A percentile compares a stretch with the other conserved stretches of the same genome.
These are phyloP conservation scores for Unio pictorum DNA, from an alignment of 2,888 invertebrate genomes.

Conservation along the genomic window DNA sequence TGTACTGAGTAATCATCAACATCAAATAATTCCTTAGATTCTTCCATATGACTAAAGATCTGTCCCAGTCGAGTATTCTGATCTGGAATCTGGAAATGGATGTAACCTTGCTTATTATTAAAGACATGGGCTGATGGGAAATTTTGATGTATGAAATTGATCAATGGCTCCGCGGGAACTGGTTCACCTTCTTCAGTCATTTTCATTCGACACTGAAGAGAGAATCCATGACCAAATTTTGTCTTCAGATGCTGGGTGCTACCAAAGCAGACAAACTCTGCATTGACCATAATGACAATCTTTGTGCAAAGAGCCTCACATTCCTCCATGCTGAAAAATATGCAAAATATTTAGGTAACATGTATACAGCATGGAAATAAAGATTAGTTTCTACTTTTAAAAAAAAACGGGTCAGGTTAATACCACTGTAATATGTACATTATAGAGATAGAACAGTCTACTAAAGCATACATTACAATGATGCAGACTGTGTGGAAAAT, in stretches of 20 bases:
- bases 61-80: slow-evolving; percentile 61
- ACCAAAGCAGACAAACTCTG: slow-evolving; percentile 82
- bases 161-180: slow-evolving; percentile 41
- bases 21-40: slow-evolving; percentile 47
- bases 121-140: slow-evolving; percentile 78
- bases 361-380: too few relatives aligned
- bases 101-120: slow-evolving; percentile 79
- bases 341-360: neutral
- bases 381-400: too few relatives aligned
- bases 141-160: slow-evolving; percentile 72
- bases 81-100: slow-evolving; percentile 67
- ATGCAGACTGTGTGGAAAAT: too few relatives aligned
- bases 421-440: too few relatives aligned
- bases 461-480: too few relatives aligned
- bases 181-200: slow-evolving; percentile 33
- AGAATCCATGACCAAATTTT: slow-evolving; percentile 80
- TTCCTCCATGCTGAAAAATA: slow-evolving; percentile 84
- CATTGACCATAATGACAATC: slow-evolving; percentile 83
- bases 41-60: slow-evolving; percentile 69
- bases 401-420: too few relatives aligned
- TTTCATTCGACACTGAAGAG: slow-evolving; percentile 71
- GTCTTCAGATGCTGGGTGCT: slow-evolving; percentile 81
- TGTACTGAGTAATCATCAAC: slow-evolving; percentile 70
- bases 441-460: too few relatives aligned
- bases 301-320: slow-evolving; percentile 86